Evolutionary conservation across 2,797 vertebrate species (phyloP).

Genomic region (Leptodactylus fallax): DNA sequence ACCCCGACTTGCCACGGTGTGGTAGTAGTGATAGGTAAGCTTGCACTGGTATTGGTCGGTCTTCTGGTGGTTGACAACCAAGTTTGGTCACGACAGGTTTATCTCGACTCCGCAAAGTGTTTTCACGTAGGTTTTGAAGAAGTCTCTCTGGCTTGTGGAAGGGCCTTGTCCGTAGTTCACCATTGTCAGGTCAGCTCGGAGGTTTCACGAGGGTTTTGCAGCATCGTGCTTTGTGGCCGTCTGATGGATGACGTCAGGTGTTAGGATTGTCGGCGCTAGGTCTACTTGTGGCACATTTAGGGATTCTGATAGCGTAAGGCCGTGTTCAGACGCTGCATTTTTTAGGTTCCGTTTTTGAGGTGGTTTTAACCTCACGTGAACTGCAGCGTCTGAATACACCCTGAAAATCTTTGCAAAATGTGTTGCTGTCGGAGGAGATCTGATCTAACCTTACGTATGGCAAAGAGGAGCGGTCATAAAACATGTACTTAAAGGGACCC

Average conservation of each 20-base stretch:
- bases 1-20: background rate
- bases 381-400: too few species aligned
- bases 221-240: background rate
- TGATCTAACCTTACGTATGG: background rate
- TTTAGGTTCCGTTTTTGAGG: too few species aligned
- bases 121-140: background rate
- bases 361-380: too few species aligned
- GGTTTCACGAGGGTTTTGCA: background rate
- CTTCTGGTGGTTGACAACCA: background rate
- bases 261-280: background rate
- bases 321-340: too few species aligned
- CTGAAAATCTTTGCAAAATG: too few species aligned
- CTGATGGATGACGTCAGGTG: background rate
- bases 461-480: constrained; percentile 7
- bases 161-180: background rate
- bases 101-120: background rate
- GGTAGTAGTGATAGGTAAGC: background rate
- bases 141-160: background rate
- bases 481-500: background rate
- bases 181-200: background rate
- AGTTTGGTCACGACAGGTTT: background rate
- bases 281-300: background rate
- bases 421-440: too few species aligned
- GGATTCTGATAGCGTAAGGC: too few species aligned
- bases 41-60: background rate